A percentile compares a stretch with the other conserved stretches of the same genome.
Evolutionary conservation across 1,140 invertebrate genomes (phyloP).

Genomic region (Neelides sp.): DNA sequence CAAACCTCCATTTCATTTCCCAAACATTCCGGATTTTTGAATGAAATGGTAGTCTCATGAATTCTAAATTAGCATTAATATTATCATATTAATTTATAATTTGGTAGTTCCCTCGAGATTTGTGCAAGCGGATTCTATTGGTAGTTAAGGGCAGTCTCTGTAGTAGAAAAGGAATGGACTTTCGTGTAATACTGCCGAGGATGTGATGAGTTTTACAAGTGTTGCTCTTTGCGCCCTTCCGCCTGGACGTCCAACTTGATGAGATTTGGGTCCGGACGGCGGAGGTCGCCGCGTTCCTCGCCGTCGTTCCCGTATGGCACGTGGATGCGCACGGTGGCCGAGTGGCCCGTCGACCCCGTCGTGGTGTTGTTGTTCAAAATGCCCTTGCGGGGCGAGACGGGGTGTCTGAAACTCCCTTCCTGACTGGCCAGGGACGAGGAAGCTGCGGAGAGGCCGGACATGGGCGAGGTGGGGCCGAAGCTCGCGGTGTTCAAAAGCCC

Average conservation of each 20-base stretch:
- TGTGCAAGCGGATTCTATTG: too few species aligned
- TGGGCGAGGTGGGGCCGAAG: slow-evolving; percentile 4
- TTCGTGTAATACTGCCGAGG: too few species aligned
- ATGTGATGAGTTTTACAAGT: too few species aligned
- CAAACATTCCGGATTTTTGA: too few species aligned
- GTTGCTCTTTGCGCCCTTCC: too few species aligned
- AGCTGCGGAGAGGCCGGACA: not conserved
- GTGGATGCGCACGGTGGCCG: slow-evolving; percentile 25
- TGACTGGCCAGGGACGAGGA: slow-evolving; percentile 3
- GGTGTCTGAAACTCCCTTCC: not conserved
- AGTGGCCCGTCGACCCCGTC: not conserved
- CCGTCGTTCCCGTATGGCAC: slow-evolving; percentile 20
- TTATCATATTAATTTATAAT: too few species aligned
- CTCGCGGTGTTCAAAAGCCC: slow-evolving; percentile 9
- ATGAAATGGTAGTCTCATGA: too few species aligned
- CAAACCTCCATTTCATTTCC: too few species aligned
- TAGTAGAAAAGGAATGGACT: too few species aligned
- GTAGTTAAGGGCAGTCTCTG: too few species aligned
- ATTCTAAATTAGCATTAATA: too few species aligned
- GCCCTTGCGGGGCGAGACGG: not conserved
- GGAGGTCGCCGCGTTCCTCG: slow-evolving; percentile 17
- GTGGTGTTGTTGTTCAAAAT: not conserved
- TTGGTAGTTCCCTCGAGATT: too few species aligned
- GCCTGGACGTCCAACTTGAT: slow-evolving; percentile 28
- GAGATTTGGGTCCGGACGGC: slow-evolving; percentile 24